Evolutionary conservation across 2,797 vertebrate genomes (phyloP).

Genomic region (Streptopelia turtur): DNA sequence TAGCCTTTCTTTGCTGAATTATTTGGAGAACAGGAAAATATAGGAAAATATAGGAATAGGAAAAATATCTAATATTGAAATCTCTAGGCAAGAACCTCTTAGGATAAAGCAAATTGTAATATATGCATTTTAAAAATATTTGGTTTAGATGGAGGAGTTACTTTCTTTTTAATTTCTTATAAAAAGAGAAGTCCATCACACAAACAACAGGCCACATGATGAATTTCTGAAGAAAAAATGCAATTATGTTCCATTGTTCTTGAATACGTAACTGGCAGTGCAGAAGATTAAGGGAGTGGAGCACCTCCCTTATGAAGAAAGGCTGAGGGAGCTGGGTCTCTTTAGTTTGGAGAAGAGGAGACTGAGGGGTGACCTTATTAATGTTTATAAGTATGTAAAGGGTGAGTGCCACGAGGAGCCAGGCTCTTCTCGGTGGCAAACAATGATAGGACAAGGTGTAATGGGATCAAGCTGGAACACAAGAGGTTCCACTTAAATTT

Average conservation of each 20-base stretch:
- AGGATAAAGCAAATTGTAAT: not conserved
- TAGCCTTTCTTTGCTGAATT: not conserved
- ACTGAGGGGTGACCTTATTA: too few relatives aligned
- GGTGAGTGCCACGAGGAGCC: too few relatives aligned
- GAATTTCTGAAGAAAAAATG: not conserved
- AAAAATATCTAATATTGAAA: not conserved
- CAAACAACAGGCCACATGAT: not conserved
- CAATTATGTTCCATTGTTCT: not conserved
- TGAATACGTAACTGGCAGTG: not conserved
- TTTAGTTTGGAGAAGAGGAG: too few relatives aligned
- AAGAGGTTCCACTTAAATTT: too few relatives aligned
- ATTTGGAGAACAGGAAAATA: not conserved
- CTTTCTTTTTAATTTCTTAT: not conserved
- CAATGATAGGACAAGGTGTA: too few relatives aligned
- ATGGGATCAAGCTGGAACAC: too few relatives aligned
- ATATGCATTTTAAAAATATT: not conserved
- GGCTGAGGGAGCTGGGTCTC: too few relatives aligned
- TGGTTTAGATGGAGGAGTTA: not conserved
- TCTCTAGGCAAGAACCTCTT: not conserved
- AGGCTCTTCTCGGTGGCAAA: too few relatives aligned
- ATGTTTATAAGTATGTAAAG: too few relatives aligned
- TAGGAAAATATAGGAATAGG: not conserved
- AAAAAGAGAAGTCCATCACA: not conserved
- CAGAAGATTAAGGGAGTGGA: too few relatives aligned
- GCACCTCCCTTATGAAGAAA: too few relatives aligned